Evolutionary conservation across 2,888 invertebrate genomes (phyloP), one percentile per base, ranked within the genome.

Genomic region (Drosophila stalkeri): DNA sequence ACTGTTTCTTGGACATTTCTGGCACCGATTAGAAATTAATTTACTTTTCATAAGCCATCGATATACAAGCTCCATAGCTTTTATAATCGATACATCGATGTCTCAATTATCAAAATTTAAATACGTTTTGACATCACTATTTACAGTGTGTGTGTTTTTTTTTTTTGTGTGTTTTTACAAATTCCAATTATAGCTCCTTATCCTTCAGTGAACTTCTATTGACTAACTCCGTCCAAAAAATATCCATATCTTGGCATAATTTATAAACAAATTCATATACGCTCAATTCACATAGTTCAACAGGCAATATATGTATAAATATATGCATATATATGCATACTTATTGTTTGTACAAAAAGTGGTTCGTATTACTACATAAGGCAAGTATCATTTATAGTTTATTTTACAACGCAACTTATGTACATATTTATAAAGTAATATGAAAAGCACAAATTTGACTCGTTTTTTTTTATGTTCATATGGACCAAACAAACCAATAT

Each of bases 141-240:
- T 46, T 62, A 70, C 55, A 62, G 47, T 60, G 60, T 60, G 0
- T 27, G 1, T 27, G 1, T 27, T 5, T 27, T 0, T 27, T 27
- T 27, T 27, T 27, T 71, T 75, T 71, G 67, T 75, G 79, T 66
- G 75, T 64, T 74, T 62, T 64, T 75, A 79, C 57, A 79, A 77
- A 79, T 77, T 77, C 79, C 37, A 79, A 70, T 71, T 62, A 59
- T 66, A 64, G 47, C 59, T 46, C 54, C 31, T 39, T 56, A 62
- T 16, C 62, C 44, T 75, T 75, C 59, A 56, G 51, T 23, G 55
- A 70, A 64, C 41, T 62, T 59, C 18, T 71, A 56, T 62, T 54
- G 20, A 59, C 39, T 16, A 60, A 62, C 31, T 79, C 75, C 80
- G 80, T 75, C 75, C 79, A 71, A 62, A 51, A 16, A 44, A 57